Evolutionary conservation across 2,113 vertebrate genomes (phyloP), one percentile per base, ranked within the genome.

Genomic region (Semnornis frantzii): DNA sequence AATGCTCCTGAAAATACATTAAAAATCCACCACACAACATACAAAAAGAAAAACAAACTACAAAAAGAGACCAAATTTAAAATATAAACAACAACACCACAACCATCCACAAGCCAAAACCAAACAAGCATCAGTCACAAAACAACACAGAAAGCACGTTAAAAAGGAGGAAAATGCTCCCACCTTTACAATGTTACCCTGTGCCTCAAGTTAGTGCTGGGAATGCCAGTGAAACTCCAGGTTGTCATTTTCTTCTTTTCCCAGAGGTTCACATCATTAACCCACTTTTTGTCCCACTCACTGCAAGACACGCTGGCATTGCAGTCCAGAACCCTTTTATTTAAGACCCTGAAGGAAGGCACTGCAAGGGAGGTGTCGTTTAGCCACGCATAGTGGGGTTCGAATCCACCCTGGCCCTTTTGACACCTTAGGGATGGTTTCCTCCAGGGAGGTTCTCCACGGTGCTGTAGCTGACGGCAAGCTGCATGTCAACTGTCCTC

Each of bases 341-440:
- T 8, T 27, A 8, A 54, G 48, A 57, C 34, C 7, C 72, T 25
- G n/a, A 6, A 8, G 34, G 58, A 25, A 24, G 19, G 20, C 54
- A 50, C 31, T 3, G 24, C 1, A 1, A 34, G 73, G 33, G 34
- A 31, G 66, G 55, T 3, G 12, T 7, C 57, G 8, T 5, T 4
- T 21, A 64, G 1, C n/a, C 28, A 28, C 39, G n/a, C n/a, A 21
- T 4, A 2, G 19, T 0, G 2, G 0, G 0, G 23, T 3, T 11
- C 46, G 4, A 9, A 55, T 0, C 23, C 59, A 3, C 2, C n/a
- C 31, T 1, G 28, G n/a, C 11, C 19, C 55, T 39, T 8, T 1
- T 4, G 18, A 37, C 18, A 7, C 58, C 2, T 1, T 3, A 3
- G 69, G 33, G 28, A 7, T 4, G 6, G 58, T 0, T 70, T 39